phyloP scores from a whole-genome alignment of 2,113 vertebrate genomes.

The Sinocyclocheilus anophthalmus region DNA sequence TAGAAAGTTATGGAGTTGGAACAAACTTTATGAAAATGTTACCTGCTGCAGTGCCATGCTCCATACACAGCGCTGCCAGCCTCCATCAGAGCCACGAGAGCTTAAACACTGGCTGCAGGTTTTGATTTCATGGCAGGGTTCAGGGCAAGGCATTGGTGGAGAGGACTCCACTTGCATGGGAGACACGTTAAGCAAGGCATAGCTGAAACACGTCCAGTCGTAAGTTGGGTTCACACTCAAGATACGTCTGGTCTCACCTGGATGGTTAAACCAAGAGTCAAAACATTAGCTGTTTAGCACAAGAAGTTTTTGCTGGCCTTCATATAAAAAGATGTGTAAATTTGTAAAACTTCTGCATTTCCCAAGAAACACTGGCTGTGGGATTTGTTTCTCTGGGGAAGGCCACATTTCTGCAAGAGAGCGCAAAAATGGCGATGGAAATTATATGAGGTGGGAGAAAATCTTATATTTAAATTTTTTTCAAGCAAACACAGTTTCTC shows the following conservation, averaged over 20 bases:
- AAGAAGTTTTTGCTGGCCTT: not conserved
- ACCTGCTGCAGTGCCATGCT: slow-evolving; percentile 89
- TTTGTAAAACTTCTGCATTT: not conserved
- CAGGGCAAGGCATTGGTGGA: slow-evolving; percentile 86
- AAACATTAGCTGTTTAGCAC: not conserved
- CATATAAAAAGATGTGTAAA: not conserved
- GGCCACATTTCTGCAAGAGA: not conserved
- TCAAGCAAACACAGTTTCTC: no score
- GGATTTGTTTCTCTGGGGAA: not conserved
- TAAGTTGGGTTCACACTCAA: slow-evolving; percentile 90
- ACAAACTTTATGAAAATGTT: not conserved
- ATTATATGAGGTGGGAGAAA: no score
- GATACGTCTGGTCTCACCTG: slow-evolving; percentile 90
- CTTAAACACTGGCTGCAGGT: slow-evolving; percentile 84
- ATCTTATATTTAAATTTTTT: no score
- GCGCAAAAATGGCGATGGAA: no score
- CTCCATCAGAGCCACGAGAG: slow-evolving; percentile 87
- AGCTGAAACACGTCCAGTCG: slow-evolving; percentile 94
- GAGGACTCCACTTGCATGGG: slow-evolving; percentile 93
- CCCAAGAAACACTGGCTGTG: not conserved
- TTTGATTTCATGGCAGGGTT: slow-evolving; percentile 83
- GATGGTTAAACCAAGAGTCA: not conserved
- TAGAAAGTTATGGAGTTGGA: not conserved
- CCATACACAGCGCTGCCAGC: slow-evolving; percentile 92
- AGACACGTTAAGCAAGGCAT: slow-evolving; percentile 89